phyloP scores from a whole-genome alignment of 2,113 vertebrate genomes.

The Dolichotis patagonum region DNA sequence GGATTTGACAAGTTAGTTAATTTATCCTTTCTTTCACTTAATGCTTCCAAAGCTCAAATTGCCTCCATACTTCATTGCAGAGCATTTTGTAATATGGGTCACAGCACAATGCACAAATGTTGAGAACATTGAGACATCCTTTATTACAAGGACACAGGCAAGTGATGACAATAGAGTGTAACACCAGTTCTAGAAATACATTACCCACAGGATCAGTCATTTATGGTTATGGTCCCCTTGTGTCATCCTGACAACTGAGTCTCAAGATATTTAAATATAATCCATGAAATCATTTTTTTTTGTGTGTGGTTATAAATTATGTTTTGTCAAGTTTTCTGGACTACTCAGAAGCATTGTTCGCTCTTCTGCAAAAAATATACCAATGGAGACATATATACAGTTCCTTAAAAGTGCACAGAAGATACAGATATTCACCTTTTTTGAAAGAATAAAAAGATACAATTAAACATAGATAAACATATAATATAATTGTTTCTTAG shows the following conservation, averaged over 20 bases:
- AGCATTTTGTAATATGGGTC: neutral
- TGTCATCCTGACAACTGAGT: neutral
- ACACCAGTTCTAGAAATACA: neutral
- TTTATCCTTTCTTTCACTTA: slow-evolving; percentile 63
- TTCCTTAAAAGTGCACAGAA: neutral
- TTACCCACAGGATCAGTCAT: neutral
- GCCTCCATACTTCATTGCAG: slow-evolving; percentile 16
- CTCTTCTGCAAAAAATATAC: neutral
- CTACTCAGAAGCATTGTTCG: neutral
- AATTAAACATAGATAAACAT: neutral
- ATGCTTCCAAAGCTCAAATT: slow-evolving; percentile 42
- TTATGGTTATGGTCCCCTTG: neutral
- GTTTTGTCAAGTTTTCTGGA: neutral
- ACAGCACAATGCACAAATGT: slow-evolving; percentile 20
- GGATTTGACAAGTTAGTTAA: slow-evolving; percentile 66
- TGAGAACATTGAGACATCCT: neutral
- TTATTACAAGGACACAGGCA: slow-evolving; percentile 47
- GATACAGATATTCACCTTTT: neutral
- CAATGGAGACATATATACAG: neutral
- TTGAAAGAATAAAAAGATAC: neutral
- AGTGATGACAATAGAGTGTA: neutral
- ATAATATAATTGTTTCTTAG: neutral
- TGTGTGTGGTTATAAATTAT: neutral
- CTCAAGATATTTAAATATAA: neutral
- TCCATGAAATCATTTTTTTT: neutral